A percentile compares a stretch with the other conserved stretches of the same genome.
Conservation (phyloP, 2,797 vertebrate species). For the Tauraco hartlaubi region DNA sequence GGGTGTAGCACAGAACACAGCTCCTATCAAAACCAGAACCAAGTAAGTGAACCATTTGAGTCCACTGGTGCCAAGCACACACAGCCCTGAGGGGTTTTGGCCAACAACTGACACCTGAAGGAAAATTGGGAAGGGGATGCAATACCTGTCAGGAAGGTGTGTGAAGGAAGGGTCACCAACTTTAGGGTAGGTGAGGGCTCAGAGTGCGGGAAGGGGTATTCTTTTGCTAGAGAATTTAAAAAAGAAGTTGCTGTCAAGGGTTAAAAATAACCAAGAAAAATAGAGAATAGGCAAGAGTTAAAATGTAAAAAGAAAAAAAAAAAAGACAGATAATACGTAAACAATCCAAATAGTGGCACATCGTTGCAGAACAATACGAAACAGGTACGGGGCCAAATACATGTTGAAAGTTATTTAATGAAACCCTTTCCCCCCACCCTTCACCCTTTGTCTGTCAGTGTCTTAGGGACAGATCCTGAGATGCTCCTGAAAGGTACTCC, state of each 20-base stretch:
- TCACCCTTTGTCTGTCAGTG: conserved; percentile 35
- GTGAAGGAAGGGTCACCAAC: conserved; percentile 65
- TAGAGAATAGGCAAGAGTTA: conserved; percentile 50
- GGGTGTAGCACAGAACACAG: background rate
- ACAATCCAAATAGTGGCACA: background rate
- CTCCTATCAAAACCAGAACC: background rate
- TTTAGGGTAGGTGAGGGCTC: conserved; percentile 69
- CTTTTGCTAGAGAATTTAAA: conserved; percentile 67
- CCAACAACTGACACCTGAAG: background rate
- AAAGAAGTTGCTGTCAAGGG: conserved; percentile 70
- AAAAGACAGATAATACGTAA: background rate
- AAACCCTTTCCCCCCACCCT: background rate
- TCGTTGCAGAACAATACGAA: background rate
- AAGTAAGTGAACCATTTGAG: background rate
- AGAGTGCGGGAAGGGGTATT: conserved; percentile 53
- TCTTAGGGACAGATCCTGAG: background rate
- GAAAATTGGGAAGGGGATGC: conserved; percentile 38
- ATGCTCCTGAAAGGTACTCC: background rate
- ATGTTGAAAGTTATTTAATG: background rate
- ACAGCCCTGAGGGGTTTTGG: background rate
- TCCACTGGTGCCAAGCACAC: background rate
- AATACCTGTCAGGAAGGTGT: conserved; percentile 68
- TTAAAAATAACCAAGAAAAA: conserved; percentile 59
- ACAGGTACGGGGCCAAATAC: background rate
- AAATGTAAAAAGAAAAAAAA: background rate